Evolutionary conservation across 2,797 vertebrate species (phyloP).

Genomic region (Anas georgica): DNA sequence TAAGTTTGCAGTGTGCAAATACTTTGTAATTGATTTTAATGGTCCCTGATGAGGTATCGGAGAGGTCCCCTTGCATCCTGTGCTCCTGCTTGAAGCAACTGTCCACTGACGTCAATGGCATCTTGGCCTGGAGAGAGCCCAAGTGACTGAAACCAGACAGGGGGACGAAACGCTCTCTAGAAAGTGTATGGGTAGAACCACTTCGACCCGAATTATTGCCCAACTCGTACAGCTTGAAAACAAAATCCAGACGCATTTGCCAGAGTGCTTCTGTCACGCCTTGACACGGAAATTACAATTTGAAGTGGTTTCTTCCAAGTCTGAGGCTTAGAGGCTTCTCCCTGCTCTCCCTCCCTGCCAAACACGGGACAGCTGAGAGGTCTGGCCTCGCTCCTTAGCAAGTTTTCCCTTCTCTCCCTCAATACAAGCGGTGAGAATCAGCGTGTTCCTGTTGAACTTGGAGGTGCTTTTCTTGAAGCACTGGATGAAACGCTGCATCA

Average conservation of each 20-base stretch:
- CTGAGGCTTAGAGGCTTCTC: background rate
- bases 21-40: background rate
- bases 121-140: background rate
- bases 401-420: background rate
- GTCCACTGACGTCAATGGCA: background rate
- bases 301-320: background rate
- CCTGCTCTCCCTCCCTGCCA: background rate
- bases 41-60: background rate
- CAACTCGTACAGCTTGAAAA: background rate
- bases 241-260: background rate
- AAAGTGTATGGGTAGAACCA: background rate
- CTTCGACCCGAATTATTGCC: background rate
- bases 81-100: background rate
- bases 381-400: background rate
- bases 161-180: background rate
- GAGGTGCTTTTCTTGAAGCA: background rate
- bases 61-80: background rate
- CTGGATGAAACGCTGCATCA: background rate
- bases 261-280: background rate
- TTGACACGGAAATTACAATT: background rate
- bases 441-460: background rate
- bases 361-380: background rate
- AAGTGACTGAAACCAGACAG: background rate
- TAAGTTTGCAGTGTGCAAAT: constrained; percentile 15
- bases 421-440: background rate